Conservation (phyloP, 2,888 invertebrate genomes). For the Nomada ruficornis region DNA sequence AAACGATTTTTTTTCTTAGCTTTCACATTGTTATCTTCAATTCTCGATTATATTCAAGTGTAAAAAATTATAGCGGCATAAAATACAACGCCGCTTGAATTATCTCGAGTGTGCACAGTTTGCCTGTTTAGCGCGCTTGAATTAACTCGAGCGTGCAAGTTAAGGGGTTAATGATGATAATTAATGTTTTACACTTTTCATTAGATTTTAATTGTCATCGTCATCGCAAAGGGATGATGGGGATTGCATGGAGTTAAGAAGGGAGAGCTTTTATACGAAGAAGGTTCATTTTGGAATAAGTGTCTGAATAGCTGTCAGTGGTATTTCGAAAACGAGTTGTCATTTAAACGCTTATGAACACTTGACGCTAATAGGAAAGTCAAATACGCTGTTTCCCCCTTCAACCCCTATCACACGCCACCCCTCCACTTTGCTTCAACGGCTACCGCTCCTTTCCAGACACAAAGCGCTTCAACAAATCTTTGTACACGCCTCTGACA, state of each 20-base stretch:
- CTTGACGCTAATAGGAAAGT: slow-evolving; percentile 69
- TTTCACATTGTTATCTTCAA: too few relatives aligned
- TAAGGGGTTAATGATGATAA: too few relatives aligned
- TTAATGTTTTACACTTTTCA: too few relatives aligned
- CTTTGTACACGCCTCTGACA: slow-evolving; percentile 24
- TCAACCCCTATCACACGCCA: slow-evolving; percentile 5
- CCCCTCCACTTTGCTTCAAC: slow-evolving; percentile 12
- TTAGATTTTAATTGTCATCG: too few relatives aligned
- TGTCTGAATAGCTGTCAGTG: slow-evolving; percentile 69
- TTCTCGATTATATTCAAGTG: too few relatives aligned
- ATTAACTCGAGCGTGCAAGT: too few relatives aligned
- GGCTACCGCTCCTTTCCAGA: slow-evolving; percentile 45
- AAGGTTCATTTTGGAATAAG: slow-evolving; percentile 66
- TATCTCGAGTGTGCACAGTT: too few relatives aligned
- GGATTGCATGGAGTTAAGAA: not conserved
- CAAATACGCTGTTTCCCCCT: slow-evolving; percentile 66
- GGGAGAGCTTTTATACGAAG: slow-evolving; percentile 6
- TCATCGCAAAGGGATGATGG: slow-evolving; percentile 2
- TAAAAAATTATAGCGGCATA: too few relatives aligned
- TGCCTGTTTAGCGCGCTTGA: too few relatives aligned
- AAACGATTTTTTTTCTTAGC: too few relatives aligned
- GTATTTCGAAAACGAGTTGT: slow-evolving; percentile 75
- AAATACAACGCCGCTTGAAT: too few relatives aligned
- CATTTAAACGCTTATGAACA: slow-evolving; percentile 72
- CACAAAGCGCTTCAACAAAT: slow-evolving; percentile 59